These are phyloP conservation scores for Corynorhinus townsendii DNA, from an alignment of 2,113 vertebrate genomes.

Conservation along the genomic window DNA sequence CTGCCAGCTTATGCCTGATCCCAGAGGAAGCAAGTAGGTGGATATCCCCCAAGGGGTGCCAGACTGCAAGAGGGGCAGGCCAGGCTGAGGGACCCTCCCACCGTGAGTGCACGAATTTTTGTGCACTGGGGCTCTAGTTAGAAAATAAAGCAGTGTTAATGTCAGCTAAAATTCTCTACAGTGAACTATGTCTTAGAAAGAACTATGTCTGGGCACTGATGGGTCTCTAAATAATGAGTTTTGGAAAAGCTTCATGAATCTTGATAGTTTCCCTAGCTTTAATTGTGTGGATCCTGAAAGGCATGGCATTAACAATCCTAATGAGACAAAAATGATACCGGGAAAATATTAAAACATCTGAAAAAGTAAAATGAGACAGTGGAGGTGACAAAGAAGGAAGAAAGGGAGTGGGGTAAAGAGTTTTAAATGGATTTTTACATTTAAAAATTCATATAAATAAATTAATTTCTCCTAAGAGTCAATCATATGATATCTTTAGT, in stretches of 20 bases:
- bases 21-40: no score
- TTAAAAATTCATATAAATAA: neutral
- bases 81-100: no score
- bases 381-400: neutral
- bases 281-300: neutral
- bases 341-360: neutral
- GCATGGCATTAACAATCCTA: neutral
- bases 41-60: no score
- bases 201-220: neutral
- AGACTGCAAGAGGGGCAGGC: no score
- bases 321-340: neutral
- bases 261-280: slow-evolving; percentile 18
- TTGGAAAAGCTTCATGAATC: neutral
- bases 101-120: no score
- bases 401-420: neutral
- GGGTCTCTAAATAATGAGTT: neutral
- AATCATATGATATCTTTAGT: neutral
- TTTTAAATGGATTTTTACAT: neutral
- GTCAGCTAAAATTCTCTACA: neutral
- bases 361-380: neutral
- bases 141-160: neutral
- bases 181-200: neutral
- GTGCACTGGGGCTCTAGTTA: neutral
- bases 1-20: no score
- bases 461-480: neutral